Conservation (phyloP, 1,140 invertebrate species). For the Helicoverpa zea region DNA sequence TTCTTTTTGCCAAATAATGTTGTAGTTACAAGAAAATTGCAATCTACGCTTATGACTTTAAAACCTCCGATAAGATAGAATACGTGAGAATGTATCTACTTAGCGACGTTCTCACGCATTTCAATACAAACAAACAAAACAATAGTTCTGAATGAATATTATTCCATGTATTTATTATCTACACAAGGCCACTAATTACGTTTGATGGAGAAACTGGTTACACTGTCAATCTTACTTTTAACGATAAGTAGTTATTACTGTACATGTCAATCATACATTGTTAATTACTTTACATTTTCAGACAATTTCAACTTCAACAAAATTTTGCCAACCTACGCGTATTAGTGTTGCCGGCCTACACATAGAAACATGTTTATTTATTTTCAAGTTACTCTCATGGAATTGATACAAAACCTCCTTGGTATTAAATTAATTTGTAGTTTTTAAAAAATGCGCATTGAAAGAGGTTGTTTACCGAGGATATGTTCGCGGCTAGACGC, state of each 20-base stretch:
- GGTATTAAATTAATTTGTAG: neutral
- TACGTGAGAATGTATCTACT: neutral
- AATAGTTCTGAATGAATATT: slow-evolving; percentile 1
- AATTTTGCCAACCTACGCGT: no score
- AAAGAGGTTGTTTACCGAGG: slow-evolving; percentile 16
- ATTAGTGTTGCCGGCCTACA: neutral
- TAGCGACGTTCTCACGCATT: slow-evolving; percentile 16
- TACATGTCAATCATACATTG: neutral
- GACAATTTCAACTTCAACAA: no score
- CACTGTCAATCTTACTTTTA: slow-evolving; percentile 28
- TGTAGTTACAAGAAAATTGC: no score
- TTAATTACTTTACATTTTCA: no score
- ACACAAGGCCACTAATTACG: slow-evolving; percentile 23
- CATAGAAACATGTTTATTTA: neutral
- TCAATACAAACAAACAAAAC: neutral
- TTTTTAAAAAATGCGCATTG: neutral
- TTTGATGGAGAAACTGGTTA: slow-evolving; percentile 2
- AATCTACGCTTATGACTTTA: no score
- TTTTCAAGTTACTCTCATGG: no score
- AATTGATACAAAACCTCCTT: neutral
- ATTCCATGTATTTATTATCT: neutral
- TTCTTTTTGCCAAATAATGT: no score
- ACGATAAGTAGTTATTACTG: slow-evolving; percentile 7
- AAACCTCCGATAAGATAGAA: no score
- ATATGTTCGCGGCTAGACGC: neutral